Base-by-base conservation (phyloP, 2,797 vertebrate genomes). In the Sebastes vulpes region DNA sequence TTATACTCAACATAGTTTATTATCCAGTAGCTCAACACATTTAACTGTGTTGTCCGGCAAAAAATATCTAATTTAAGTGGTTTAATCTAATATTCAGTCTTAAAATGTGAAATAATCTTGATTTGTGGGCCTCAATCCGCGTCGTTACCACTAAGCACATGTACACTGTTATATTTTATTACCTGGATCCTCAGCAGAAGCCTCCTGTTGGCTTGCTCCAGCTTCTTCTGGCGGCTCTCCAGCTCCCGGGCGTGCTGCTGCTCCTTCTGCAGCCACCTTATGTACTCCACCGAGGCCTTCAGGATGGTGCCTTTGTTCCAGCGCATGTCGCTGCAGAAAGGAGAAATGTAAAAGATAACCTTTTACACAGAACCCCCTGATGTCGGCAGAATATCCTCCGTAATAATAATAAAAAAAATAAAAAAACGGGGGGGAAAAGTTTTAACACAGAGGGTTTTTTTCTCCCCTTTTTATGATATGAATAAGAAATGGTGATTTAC, bases 301-400 rank as follows among this genome's bases (percentile, higher is more conserved):
- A 99, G 97, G 97, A 99, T 99, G 87, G 98, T 99, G 90, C 99
- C 99, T 98, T 99, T 99, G 98, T 99, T 99, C 99, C 99, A 99
- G 92, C 98, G 98, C 97, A 98, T 99, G 97, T 99, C 99, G 90
- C 99, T 99, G 96, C 85, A 80, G 67, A 82, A 25, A 84, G 61
- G 71, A 84, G 70, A 90, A 91, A 75, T 69, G 95, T 95, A 95
- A 87, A 94, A 96, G 96, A 97, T 97, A 97, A 97, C 96, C 97
- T 97, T 97, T 92, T 79, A 78, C 65, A 74, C 80, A 69, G 95
- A 96, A 96, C 93, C 95, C 92, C 71, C 86, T 82, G 75, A 91
- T 96, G 87, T 91, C 75, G 57, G 88, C 89, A 89, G 96, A 99
- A 98, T 97, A 97, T 97, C 96, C 96, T 90, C 82, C 50, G 29